Conservation (phyloP, 1,140 invertebrate species). For the Lycorma delicatula region DNA sequence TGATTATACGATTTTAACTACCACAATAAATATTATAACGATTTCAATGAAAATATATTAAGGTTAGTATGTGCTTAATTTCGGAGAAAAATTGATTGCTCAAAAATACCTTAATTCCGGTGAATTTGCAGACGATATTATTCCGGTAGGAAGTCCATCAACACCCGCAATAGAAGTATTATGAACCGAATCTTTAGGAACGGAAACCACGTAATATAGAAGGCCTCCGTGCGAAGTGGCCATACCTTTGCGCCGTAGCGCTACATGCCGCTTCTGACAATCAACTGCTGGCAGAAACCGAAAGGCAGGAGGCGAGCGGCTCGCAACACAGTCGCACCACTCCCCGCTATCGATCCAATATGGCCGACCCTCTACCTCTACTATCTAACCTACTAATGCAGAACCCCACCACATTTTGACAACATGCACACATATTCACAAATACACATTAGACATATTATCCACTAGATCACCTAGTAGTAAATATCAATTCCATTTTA, state of each 20-base stretch:
- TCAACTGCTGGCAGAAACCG: neutral
- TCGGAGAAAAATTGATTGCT: no score
- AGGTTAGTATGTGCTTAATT: no score
- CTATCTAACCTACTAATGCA: neutral
- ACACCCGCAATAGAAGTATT: neutral
- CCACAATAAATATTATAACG: no score
- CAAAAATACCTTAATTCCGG: neutral
- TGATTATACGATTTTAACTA: no score
- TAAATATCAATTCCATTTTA: no score
- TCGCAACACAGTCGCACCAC: neutral
- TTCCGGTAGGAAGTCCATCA: neutral
- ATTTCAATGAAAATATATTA: no score
- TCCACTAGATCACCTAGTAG: no score
- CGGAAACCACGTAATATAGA: conserved; percentile 53
- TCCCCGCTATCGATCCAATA: conserved; percentile 1
- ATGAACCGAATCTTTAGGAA: conserved; percentile 49
- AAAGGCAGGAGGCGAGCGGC: conserved; percentile 6
- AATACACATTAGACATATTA: no score
- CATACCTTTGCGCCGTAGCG: conserved; percentile 41
- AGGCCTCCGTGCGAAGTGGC: conserved; percentile 50
- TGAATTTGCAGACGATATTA: neutral
- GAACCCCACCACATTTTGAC: neutral
- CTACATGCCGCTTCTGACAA: conserved; percentile 2
- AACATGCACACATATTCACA: no score
- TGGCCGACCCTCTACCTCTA: neutral